Evolutionary conservation across 2,888 invertebrate species (phyloP), one percentile per base, ranked within the genome.

Genomic region (Paralinhomoeus sp.): DNA sequence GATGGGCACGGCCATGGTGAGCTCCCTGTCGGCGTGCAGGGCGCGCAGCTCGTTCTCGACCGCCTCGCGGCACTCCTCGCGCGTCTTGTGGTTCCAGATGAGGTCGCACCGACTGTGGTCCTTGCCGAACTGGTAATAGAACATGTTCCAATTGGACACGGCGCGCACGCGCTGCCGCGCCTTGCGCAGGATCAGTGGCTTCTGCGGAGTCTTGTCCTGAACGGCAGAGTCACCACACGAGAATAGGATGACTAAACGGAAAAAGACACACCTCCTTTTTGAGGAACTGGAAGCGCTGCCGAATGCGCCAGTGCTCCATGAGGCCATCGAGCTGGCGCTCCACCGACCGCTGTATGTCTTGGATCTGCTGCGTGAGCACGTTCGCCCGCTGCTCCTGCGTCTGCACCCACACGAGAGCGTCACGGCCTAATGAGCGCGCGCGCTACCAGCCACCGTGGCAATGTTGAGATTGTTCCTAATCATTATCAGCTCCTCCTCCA

Each of bases 41-140:
- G 80, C 77, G 38, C 87, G 73, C 43, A 91, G 74, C 66, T 97
- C 93, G 62, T 79, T 82, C 62, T 91, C 87, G 49, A 97, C 69
- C 1, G 82, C 80, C 61, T 80, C 79, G 50, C 84, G 73, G 43
- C 97, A 69, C 63, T 97, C 93, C 66, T 91, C 91, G 41, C 93
- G 72, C 0, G 93, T 97, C 79, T 87, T 89, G 61, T 87, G 87
- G 65, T 97, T 99, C 97, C 97, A 99, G 58, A 97, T 87, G 36
- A 99, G 72, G 68, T 93, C 89, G 1, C 93, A 84, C 63, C 84
- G 73, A 45, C 82, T 78, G 62, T 93, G 93, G 68, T 97, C 89
- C 60, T 75, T 75, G 59, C 75, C 75, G 67, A 97, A 97, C 66
- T 84, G 80, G 66, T 82, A 84, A 67, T 85, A 93, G 69, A 97